Evolutionary conservation across 1,140 invertebrate species (phyloP).

Genomic region (Penaeus chinensis): DNA sequence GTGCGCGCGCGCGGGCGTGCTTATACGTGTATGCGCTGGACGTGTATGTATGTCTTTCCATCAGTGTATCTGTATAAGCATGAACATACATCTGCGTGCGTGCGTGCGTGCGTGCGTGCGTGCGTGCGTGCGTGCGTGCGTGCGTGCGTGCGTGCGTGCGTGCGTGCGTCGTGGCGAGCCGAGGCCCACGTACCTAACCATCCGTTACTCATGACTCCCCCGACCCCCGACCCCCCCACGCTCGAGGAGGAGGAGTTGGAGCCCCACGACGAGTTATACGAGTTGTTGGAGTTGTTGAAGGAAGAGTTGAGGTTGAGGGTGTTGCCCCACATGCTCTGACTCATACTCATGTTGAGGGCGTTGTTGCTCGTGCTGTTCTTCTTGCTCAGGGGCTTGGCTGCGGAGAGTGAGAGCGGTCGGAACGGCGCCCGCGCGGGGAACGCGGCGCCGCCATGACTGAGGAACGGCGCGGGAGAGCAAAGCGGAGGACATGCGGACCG

Average conservation of each 20-base stretch:
- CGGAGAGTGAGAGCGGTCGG: not conserved
- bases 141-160: not conserved
- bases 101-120: no score
- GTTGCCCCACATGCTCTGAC: conserved; percentile 44
- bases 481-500: not conserved
- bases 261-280: conserved; percentile 54
- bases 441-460: not conserved
- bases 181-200: conserved; percentile 13
- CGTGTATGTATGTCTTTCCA: not conserved
- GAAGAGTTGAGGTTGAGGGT: conserved; percentile 32
- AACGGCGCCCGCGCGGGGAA: not conserved
- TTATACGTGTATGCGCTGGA: not conserved
- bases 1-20: not conserved
- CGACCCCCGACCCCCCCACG: not conserved
- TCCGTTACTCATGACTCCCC: conserved; percentile 15
- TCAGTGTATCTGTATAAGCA: not conserved
- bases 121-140: no score
- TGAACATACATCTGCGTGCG: not conserved
- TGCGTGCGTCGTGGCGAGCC: not conserved
- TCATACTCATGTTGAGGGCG: conserved; percentile 30
- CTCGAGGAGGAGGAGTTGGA: conserved; percentile 46
- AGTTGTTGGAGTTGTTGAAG: conserved; percentile 39
- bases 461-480: not conserved
- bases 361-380: conserved; percentile 42
- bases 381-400: conserved; percentile 27